Evolutionary conservation across 2,888 invertebrate species (phyloP).

Genomic region (Melanostoma mellinum): DNA sequence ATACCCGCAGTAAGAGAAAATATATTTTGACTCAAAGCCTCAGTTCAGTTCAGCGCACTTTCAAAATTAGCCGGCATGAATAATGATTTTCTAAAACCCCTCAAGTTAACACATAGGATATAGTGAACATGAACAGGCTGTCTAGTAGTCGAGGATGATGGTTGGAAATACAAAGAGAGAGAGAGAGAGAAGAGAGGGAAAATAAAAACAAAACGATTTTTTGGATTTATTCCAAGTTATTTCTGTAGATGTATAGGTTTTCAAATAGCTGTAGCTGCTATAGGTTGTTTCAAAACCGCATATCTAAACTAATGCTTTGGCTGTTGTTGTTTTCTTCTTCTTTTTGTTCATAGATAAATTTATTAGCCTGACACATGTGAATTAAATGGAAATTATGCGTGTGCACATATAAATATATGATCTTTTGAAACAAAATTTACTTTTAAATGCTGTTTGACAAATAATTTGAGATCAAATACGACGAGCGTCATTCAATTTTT

Average conservation of each 20-base stretch:
- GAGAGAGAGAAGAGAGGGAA: slow-evolving; percentile 1
- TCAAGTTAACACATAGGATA: not conserved
- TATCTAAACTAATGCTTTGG: slow-evolving; percentile 18
- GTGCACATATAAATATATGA: not conserved
- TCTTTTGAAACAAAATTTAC: not conserved
- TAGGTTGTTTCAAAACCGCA: slow-evolving; percentile 26
- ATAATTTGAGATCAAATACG: no score
- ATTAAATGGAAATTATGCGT: slow-evolving; percentile 39
- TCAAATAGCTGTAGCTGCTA: not conserved
- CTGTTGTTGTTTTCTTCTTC: not conserved
- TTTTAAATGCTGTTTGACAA: not conserved
- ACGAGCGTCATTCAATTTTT: no score
- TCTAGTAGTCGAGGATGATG: not conserved
- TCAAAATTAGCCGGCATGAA: slow-evolving; percentile 54
- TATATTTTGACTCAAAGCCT: slow-evolving; percentile 29
- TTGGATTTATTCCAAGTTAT: slow-evolving; percentile 64
- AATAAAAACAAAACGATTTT: slow-evolving; percentile 49
- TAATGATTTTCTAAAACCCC: slow-evolving; percentile 24
- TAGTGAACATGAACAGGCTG: not conserved
- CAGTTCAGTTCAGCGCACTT: slow-evolving; percentile 67
- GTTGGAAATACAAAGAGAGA: not conserved
- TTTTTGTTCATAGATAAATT: slow-evolving; percentile 31
- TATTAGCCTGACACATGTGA: slow-evolving; percentile 36
- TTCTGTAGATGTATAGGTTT: slow-evolving; percentile 42
- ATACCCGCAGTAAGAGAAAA: not conserved